Conservation (phyloP, 2,113 vertebrate genomes). For the Nestor notabilis region DNA sequence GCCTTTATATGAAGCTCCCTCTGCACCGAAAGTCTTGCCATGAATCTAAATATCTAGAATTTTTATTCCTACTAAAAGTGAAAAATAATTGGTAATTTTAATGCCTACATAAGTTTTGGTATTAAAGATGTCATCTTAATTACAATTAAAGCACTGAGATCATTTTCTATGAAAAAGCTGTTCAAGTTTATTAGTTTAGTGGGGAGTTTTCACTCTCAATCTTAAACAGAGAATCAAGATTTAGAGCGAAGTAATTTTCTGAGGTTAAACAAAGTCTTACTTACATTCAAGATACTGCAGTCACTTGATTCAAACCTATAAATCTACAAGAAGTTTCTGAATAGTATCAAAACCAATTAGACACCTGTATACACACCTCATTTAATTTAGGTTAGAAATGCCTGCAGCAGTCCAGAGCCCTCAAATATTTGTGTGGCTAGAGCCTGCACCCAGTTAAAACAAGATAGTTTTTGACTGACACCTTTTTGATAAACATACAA, state of each 20-base stretch:
- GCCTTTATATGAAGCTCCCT: neutral
- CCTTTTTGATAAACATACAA: neutral
- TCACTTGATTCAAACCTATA: conserved; percentile 13
- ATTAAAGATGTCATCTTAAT: conserved; percentile 3
- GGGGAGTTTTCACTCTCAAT: neutral
- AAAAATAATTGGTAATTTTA: neutral
- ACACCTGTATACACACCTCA: neutral
- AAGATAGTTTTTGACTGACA: neutral
- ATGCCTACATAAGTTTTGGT: neutral
- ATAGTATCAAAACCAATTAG: conserved; percentile 4
- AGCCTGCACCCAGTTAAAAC: neutral
- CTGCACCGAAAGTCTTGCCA: neutral
- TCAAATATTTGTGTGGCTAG: neutral
- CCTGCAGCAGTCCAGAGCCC: neutral
- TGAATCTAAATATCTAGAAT: neutral
- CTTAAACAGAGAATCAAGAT: neutral
- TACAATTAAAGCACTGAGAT: conserved; percentile 18
- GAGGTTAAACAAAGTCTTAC: neutral
- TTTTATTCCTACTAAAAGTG: neutral
- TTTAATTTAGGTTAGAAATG: neutral
- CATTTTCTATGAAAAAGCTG: neutral
- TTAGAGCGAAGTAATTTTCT: neutral
- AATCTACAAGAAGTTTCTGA: conserved; percentile 4
- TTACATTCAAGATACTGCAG: neutral
- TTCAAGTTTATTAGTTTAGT: neutral